These are phyloP conservation scores for Corbicula japonica DNA, from an alignment of 2,888 invertebrate genomes.

Conservation along the genomic window DNA sequence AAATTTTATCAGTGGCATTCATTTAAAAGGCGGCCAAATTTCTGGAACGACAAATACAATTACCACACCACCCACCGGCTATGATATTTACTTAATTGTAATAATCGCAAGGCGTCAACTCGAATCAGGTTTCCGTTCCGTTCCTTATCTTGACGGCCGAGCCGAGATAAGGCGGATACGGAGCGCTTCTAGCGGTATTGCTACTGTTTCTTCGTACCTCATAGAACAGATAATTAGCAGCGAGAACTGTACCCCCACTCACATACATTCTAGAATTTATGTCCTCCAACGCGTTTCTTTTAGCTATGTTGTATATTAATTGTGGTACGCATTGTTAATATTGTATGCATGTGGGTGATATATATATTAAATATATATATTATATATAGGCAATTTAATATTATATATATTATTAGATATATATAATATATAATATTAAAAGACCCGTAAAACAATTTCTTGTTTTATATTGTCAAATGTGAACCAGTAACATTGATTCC, in stretches of 20 bases:
- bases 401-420: no score
- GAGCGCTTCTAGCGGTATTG: not conserved
- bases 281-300: no score
- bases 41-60: constrained; percentile 48
- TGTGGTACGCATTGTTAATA: no score
- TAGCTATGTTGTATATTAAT: no score
- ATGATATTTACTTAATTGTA: constrained; percentile 49
- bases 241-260: not conserved
- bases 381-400: no score
- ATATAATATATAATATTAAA: no score
- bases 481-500: no score
- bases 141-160: constrained; percentile 37
- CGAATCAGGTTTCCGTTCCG: constrained; percentile 39
- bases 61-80: constrained; percentile 56
- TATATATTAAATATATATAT: no score
- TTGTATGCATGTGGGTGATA: no score
- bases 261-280: no score
- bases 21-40: constrained; percentile 38
- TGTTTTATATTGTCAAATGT: no score
- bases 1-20: constrained; percentile 30
- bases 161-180: constrained; percentile 18
- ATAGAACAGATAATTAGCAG: not conserved
- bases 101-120: constrained; percentile 52
- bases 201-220: not conserved
- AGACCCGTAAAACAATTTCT: no score